Percentiles rank a stretch among this genome's conserved stretches.
Conservation (phyloP, 2,113 vertebrate species). For the Hemibagrus wyckioides region DNA sequence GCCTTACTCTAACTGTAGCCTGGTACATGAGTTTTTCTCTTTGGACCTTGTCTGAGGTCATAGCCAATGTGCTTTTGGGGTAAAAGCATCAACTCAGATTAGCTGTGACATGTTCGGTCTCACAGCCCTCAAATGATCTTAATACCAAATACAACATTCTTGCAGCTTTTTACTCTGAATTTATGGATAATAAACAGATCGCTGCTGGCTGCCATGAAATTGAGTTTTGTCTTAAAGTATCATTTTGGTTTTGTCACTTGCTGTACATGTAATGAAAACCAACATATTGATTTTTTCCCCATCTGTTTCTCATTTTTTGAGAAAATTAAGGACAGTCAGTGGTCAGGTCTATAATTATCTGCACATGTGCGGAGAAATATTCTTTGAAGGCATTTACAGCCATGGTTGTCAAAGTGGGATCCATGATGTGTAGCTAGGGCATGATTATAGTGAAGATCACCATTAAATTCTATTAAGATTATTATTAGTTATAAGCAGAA, state of each 20-base stretch:
- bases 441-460: background rate
- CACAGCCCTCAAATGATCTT: background rate
- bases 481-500: background rate
- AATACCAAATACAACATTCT: conserved; percentile 1
- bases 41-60: background rate
- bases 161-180: background rate
- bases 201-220: background rate
- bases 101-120: conserved; percentile 3
- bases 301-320: background rate
- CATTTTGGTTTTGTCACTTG: background rate
- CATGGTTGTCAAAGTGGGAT: background rate
- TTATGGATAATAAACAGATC: background rate
- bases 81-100: conserved; percentile 1
- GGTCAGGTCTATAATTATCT: background rate
- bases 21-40: background rate
- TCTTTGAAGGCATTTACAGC: background rate
- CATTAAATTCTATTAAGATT: background rate
- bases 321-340: background rate
- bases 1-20: background rate
- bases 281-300: background rate
- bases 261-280: background rate
- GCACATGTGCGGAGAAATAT: background rate
- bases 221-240: background rate
- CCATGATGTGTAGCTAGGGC: background rate
- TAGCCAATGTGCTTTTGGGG: background rate